Percentiles rank a stretch among this genome's conserved stretches.
Conservation (phyloP, 2,888 invertebrate genomes). For the Venustoraphidia nigricollis region DNA sequence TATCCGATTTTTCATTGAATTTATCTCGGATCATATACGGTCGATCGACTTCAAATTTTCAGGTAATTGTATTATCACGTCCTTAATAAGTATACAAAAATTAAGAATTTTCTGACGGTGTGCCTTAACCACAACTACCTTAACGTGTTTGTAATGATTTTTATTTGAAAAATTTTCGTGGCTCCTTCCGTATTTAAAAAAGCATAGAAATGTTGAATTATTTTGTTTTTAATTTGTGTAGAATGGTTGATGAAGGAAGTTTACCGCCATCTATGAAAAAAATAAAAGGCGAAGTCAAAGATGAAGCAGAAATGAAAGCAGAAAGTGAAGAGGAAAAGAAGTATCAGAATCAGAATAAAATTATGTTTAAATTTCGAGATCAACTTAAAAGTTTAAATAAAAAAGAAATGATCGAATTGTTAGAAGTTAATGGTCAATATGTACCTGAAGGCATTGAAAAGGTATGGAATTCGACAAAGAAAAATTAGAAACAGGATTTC, state of each 20-base stretch:
- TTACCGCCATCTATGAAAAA: slow-evolving; percentile 50
- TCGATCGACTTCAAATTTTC: no score
- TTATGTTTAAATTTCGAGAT: slow-evolving; percentile 52
- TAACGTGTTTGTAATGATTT: neutral
- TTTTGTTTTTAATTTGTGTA: slow-evolving; percentile 18
- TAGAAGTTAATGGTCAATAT: slow-evolving; percentile 58
- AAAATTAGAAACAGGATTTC: neutral
- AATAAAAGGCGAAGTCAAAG: slow-evolving; percentile 45
- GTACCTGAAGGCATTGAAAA: slow-evolving; percentile 48
- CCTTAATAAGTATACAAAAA: no score
- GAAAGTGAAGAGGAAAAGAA: slow-evolving; percentile 39
- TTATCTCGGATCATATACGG: no score
- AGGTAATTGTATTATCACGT: no score
- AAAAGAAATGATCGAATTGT: slow-evolving; percentile 40
- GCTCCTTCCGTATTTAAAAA: no score
- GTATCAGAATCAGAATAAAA: slow-evolving; percentile 56
- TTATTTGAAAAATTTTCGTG: neutral
- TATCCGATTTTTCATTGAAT: no score
- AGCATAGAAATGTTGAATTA: neutral
- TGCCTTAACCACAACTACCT: no score
- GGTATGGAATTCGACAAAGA: slow-evolving; percentile 29
- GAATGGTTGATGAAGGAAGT: slow-evolving; percentile 33
- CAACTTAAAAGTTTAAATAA: slow-evolving; percentile 41
- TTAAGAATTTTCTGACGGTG: no score
- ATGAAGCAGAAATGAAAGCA: slow-evolving; percentile 31